Percentiles rank a stretch among this genome's conserved stretches.
These are phyloP conservation scores for Catocala nupta DNA, from an alignment of 2,888 invertebrate genomes.

Conservation along the genomic window DNA sequence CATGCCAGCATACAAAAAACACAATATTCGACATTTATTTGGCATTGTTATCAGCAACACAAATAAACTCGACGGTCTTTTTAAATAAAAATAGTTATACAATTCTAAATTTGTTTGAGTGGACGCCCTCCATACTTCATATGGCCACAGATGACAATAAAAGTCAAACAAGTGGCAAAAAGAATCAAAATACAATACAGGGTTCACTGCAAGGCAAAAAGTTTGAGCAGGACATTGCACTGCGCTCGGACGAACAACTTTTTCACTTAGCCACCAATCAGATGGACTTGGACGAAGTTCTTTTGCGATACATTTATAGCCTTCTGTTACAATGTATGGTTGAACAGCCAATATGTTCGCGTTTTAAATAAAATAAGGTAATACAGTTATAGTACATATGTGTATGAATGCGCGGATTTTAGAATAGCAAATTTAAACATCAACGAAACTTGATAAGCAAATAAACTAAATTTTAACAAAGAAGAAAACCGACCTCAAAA, in stretches of 20 bases:
- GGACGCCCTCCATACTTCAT: neutral
- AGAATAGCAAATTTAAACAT: too few species aligned
- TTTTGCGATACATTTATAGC: constrained; percentile 35
- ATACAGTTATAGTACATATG: too few species aligned
- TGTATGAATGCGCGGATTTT: too few species aligned
- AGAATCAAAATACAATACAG: constrained; percentile 6
- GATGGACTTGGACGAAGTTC: constrained; percentile 39
- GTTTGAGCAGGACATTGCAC: constrained; percentile 10
- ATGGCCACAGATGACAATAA: neutral
- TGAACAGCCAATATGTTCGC: neutral
- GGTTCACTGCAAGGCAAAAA: neutral
- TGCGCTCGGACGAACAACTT: constrained; percentile 33
- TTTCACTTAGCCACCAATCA: constrained; percentile 53
- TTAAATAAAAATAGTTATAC: neutral
- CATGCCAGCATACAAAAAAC: too few species aligned
- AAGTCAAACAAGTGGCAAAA: neutral
- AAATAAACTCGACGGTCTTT: neutral
- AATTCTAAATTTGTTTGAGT: neutral
- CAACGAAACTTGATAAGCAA: too few species aligned
- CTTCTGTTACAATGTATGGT: neutral
- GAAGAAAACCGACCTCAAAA: too few species aligned
- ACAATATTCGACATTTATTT: too few species aligned
- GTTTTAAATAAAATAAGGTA: too few species aligned
- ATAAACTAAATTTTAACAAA: too few species aligned
- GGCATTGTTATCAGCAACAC: too few species aligned